These are phyloP conservation scores for Acrocephalus kingi DNA, from an alignment of 2,113 vertebrate genomes.

Conservation along the genomic window DNA sequence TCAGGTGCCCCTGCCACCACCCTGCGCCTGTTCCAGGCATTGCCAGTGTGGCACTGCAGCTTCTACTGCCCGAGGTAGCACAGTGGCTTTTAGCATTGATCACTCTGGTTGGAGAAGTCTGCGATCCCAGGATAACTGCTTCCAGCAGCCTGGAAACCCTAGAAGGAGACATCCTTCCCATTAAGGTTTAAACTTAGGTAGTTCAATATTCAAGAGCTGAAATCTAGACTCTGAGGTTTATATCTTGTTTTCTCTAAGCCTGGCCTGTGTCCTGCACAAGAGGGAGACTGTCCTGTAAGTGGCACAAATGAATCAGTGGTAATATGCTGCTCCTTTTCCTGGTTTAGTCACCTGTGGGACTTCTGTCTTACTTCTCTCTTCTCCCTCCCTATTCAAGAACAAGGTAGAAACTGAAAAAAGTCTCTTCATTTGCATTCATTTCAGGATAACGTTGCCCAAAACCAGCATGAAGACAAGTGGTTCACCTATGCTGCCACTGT, in stretches of 20 bases:
- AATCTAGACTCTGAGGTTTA: neutral
- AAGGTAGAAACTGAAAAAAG: neutral
- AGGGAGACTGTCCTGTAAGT: neutral
- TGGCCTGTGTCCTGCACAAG: neutral
- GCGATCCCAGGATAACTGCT: neutral
- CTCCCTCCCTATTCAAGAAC: neutral
- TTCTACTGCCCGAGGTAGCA: neutral
- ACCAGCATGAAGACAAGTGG: accelerated
- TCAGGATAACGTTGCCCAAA: neutral
- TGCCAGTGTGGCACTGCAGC: neutral
- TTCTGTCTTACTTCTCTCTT: neutral
- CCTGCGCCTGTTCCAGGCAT: accelerated
- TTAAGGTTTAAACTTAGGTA: neutral
- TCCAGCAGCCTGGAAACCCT: neutral
- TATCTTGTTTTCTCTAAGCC: neutral
- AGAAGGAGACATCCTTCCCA: neutral
- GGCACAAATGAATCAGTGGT: accelerated
- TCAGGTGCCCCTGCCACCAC: neutral
- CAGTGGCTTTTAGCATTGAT: neutral
- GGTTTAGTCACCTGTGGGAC: neutral
- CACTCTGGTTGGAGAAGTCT: accelerated
- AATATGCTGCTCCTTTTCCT: neutral
- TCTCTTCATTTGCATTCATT: neutral
- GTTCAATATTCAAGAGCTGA: neutral
- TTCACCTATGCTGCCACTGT: neutral